Percentiles rank a stretch among this genome's conserved stretches.
These are phyloP conservation scores for Abrostola triplasia DNA, from an alignment of 2,888 invertebrate species.

Conservation along the genomic window DNA sequence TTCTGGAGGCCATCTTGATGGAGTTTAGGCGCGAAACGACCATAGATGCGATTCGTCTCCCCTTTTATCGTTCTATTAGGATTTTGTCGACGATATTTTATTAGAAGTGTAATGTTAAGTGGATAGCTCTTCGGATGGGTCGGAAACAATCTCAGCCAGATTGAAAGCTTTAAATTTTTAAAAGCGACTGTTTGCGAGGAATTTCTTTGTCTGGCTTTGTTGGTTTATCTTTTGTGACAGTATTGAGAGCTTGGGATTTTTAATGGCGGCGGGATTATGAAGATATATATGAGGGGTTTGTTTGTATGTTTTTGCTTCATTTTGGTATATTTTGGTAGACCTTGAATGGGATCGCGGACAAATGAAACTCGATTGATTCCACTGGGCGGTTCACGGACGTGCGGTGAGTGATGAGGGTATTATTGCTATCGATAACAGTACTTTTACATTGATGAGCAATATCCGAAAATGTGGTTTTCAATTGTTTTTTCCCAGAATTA, in stretches of 20 bases:
- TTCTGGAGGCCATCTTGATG: slow-evolving; percentile 65
- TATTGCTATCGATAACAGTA: not conserved
- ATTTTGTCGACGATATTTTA: slow-evolving; percentile 54
- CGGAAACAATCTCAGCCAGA: slow-evolving; percentile 33
- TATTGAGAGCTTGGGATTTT: slow-evolving; percentile 25
- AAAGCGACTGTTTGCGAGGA: slow-evolving; percentile 18
- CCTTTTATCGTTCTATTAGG: slow-evolving; percentile 57
- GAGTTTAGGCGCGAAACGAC: slow-evolving; percentile 60
- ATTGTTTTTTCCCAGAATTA: too few species aligned
- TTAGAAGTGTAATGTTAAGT: slow-evolving; percentile 47
- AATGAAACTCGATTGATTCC: not conserved
- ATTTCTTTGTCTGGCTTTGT: slow-evolving; percentile 35
- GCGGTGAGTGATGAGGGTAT: not conserved
- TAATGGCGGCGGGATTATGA: slow-evolving; percentile 22
- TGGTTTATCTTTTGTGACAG: slow-evolving; percentile 43
- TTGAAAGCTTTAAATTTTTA: slow-evolving; percentile 33
- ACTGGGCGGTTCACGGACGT: not conserved
- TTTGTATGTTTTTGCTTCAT: not conserved
- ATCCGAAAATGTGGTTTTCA: too few species aligned
- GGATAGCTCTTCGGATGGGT: slow-evolving; percentile 14
- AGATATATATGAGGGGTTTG: slow-evolving; percentile 7
- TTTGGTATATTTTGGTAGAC: not conserved
- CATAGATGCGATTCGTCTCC: slow-evolving; percentile 50
- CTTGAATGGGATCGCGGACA: too few species aligned
- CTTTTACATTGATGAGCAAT: too few species aligned